Base-by-base conservation (phyloP, 2,797 vertebrate species). In the Serranus cabrilla region DNA sequence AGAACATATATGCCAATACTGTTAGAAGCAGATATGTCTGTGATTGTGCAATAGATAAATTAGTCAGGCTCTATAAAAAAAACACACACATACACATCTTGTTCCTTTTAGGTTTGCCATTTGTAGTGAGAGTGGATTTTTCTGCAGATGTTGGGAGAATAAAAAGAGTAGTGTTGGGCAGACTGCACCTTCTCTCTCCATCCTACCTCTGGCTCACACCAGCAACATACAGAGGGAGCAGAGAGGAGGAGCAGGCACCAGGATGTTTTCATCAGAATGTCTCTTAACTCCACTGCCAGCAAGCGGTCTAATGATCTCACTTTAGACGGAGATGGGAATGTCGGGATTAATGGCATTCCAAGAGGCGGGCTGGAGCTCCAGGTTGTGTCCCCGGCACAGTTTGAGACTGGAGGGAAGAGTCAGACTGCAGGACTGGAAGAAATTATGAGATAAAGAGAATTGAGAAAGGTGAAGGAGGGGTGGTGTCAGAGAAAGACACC, bases 231-330 rank as follows among this genome's bases (percentile, higher is more conserved):
- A 50, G 65, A 62, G 75, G 59, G 64, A 76, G 45, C 79, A 80
- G 64, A 37, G 14, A 56, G 72, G 61, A 65, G 55, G 81, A 84
- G 75, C 80, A 76, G 71, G 69, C 60, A 77, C 80, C 79, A 85
- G 78, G 74, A 86, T 87, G 83, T 90, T 85, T 86, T 92, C 85
- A 87, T 86, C 89, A 85, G 91, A 92, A 89, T 74, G 62, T 81
- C 87, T 84, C 88, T 87, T 87, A 81, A 92, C 89, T 84, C 81
- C 74, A 68, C 80, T 46, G 84, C 74, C 80, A 50, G 71, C 47
- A 61, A 93, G 88, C 80, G 84, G 85, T 90, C 89, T 92, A 91
- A 94, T 96, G 94, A 95, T 94, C 93, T 95, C 93, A 95, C 92
- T 91, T 76, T 73, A 66, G 82, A 89, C 80, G 55, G 82, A 63